phyloP scores from a whole-genome alignment of 2,113 vertebrate species.

The Ornithorhynchus anatinus region DNA sequence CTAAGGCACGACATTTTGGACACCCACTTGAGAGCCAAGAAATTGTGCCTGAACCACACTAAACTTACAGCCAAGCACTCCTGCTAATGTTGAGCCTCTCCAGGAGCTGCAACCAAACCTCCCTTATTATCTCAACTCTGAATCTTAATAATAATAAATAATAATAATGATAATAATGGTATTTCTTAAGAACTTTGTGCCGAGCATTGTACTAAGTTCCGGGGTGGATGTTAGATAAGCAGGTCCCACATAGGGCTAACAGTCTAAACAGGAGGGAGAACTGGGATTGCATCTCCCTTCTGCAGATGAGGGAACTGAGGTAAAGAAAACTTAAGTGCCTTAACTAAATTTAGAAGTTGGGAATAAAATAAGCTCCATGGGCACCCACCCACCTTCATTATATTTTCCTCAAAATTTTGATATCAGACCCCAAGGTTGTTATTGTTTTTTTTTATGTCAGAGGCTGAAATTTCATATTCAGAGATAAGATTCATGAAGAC shows the following conservation, averaged over 20 bases:
- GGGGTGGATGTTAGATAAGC: no score
- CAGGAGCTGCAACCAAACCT: not conserved
- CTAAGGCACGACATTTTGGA: no score
- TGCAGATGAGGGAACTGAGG: no score
- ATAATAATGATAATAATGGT: no score
- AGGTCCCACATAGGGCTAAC: no score
- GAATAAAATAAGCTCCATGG: conserved; percentile 15
- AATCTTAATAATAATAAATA: not conserved
- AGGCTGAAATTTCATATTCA: conserved; percentile 34
- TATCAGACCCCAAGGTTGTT: conserved; percentile 26
- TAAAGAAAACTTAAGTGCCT: no score
- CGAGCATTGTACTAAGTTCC: no score
- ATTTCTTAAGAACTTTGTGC: no score
- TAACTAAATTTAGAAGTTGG: conserved; percentile 21
- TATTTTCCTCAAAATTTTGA: conserved; percentile 24
- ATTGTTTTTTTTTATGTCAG: conserved; percentile 21
- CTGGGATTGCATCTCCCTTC: no score
- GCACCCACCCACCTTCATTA: conserved; percentile 13
- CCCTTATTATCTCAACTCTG: conserved; percentile 3
- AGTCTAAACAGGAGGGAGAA: no score
- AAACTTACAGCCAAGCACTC: not conserved
- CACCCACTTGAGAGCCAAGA: conserved; percentile 15
- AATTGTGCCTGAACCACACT: conserved; percentile 2
- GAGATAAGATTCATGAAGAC: conserved; percentile 33
- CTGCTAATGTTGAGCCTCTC: not conserved